Percentiles rank a stretch among this genome's conserved stretches.
Evolutionary conservation across 2,888 invertebrate species (phyloP).

Genomic region (Xanthia togata): DNA sequence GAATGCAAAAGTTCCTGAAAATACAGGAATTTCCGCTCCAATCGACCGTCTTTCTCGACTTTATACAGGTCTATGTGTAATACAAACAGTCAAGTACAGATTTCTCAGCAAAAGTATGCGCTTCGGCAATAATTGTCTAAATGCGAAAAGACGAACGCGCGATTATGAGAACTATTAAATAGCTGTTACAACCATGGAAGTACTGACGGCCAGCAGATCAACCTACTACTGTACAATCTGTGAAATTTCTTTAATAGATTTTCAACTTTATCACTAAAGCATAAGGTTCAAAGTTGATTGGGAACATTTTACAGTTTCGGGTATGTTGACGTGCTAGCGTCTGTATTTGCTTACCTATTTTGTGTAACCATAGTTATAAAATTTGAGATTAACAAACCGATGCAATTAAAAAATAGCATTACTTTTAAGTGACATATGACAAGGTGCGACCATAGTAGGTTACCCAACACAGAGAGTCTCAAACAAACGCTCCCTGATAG

Average conservation of each 20-base stretch:
- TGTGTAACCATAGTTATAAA: neutral
- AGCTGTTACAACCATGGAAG: neutral
- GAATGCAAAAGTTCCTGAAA: neutral
- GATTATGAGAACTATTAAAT: neutral
- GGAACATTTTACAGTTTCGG: no score
- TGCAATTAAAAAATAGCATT: neutral
- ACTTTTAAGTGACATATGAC: neutral
- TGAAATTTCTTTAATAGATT: no score
- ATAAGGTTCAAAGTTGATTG: no score
- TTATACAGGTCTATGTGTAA: neutral
- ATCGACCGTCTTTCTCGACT: neutral
- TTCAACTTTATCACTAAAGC: no score
- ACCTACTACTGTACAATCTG: no score
- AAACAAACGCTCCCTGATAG: neutral
- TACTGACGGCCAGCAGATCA: no score
- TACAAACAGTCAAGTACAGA: neutral
- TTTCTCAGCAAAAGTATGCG: neutral
- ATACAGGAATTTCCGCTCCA: neutral
- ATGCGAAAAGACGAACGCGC: neutral
- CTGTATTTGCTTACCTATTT: neutral
- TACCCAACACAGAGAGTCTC: neutral
- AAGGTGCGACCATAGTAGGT: neutral
- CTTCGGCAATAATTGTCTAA: neutral
- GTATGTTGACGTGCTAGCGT: no score
- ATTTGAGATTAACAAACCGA: neutral